Conservation (phyloP, 1,140 invertebrate species). For the Tigriopus japonicus region DNA sequence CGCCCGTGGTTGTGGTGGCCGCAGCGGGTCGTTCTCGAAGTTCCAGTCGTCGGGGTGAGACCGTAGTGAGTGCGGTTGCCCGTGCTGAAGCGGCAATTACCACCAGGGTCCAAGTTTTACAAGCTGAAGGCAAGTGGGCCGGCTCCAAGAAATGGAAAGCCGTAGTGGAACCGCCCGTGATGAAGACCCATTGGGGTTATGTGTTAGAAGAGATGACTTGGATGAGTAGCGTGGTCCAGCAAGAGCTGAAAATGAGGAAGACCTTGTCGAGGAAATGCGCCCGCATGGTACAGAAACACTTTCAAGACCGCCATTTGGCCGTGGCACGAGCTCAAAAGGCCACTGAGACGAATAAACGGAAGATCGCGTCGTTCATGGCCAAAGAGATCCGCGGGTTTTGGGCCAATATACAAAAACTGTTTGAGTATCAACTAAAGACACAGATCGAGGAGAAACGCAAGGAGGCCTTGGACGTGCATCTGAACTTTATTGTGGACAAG, state of each 20-base stretch:
- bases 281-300: constrained; percentile 79
- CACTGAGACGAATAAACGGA: constrained; percentile 61
- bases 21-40: no score
- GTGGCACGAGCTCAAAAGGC: constrained; percentile 78
- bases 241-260: constrained; percentile 95
- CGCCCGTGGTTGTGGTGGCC: no score
- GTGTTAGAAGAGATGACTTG: constrained; percentile 95
- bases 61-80: background rate
- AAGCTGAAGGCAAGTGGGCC: constrained; percentile 78
- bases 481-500: constrained; percentile 96
- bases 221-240: constrained; percentile 89
- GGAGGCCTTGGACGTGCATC: constrained; percentile 83
- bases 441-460: constrained; percentile 84
- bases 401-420: constrained; percentile 88
- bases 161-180: constrained; percentile 64
- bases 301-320: constrained; percentile 75
- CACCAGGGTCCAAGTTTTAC: constrained; percentile 21
- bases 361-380: constrained; percentile 70
- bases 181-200: constrained; percentile 97
- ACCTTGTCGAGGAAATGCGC: constrained; percentile 57
- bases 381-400: constrained; percentile 90
- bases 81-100: background rate
- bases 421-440: constrained; percentile 82
- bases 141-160: constrained; percentile 77
- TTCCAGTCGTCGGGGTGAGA: no score